A percentile compares a stretch with the other conserved stretches of the same genome.
These are phyloP conservation scores for Bucco capensis DNA, from an alignment of 2,113 vertebrate genomes.

Conservation along the genomic window DNA sequence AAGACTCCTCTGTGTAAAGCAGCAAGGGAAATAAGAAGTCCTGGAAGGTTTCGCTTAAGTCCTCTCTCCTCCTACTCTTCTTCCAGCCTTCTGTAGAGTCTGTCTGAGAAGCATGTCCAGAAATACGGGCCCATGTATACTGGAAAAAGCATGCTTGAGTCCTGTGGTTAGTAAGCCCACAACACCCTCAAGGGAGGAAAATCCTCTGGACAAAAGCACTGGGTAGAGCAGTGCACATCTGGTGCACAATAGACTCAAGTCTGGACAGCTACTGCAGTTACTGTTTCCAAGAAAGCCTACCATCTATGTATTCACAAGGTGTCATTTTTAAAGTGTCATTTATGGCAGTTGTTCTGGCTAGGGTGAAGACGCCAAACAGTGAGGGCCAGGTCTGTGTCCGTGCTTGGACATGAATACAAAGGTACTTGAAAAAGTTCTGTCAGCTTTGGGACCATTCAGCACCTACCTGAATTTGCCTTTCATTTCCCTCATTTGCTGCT, in stretches of 20 bases:
- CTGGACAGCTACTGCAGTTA: neutral
- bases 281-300: neutral
- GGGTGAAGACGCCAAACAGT: neutral
- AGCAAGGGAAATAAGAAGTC: neutral
- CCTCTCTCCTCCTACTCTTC: neutral
- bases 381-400: neutral
- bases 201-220: neutral
- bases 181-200: neutral
- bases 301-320: neutral
- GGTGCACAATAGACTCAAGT: neutral
- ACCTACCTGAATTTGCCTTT: neutral
- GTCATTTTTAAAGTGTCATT: neutral
- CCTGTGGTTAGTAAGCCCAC: neutral
- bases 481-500: neutral
- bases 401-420: neutral
- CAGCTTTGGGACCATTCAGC: neutral
- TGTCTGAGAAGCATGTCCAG: neutral
- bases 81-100: neutral
- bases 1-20: neutral
- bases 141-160: neutral
- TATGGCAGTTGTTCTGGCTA: neutral
- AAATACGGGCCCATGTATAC: fast-evolving
- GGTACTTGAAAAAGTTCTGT: neutral
- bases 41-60: neutral
- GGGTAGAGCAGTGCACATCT: neutral